Evolutionary conservation across 2,113 vertebrate genomes (phyloP).

Genomic region (Ictalurus furcatus): DNA sequence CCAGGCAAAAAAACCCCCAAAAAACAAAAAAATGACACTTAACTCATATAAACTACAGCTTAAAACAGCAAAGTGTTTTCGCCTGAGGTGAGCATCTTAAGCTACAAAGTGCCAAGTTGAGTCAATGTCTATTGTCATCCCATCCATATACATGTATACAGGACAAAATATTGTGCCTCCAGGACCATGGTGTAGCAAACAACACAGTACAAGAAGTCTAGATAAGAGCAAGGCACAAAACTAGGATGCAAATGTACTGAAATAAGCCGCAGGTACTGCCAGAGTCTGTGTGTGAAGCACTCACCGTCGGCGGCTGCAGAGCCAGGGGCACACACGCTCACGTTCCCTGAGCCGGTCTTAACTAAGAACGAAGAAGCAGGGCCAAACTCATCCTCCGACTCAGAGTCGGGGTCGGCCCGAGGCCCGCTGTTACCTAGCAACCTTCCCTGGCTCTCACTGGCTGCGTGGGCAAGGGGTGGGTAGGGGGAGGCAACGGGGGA

Average conservation of each 20-base stretch:
- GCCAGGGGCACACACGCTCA: slow-evolving; percentile 84
- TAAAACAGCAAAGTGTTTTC: slow-evolving; percentile 48
- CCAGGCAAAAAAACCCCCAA: slow-evolving; percentile 26
- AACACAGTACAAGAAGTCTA: background rate
- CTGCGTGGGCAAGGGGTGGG: slow-evolving; percentile 86
- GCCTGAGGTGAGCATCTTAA: slow-evolving; percentile 62
- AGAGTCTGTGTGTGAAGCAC: slow-evolving; percentile 74
- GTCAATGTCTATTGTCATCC: slow-evolving; percentile 4
- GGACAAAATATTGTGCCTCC: background rate
- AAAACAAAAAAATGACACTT: slow-evolving; percentile 20
- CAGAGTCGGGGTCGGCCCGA: slow-evolving; percentile 92
- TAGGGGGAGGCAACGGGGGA: slow-evolving; percentile 90
- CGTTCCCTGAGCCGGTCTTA: slow-evolving; percentile 92
- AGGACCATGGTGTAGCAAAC: background rate
- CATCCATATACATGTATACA: background rate
- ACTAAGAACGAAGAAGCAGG: slow-evolving; percentile 96
- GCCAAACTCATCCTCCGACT: slow-evolving; percentile 97
- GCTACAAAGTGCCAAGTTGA: slow-evolving; percentile 55
- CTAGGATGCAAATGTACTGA: background rate
- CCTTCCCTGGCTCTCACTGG: slow-evolving; percentile 94
- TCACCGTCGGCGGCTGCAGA: slow-evolving; percentile 82
- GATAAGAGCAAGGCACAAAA: background rate
- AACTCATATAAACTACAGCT: slow-evolving; percentile 45
- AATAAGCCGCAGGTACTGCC: background rate
- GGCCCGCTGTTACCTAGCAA: slow-evolving; percentile 94